phyloP scores from a whole-genome alignment of 2,113 vertebrate species.

The Saguinus midas region DNA sequence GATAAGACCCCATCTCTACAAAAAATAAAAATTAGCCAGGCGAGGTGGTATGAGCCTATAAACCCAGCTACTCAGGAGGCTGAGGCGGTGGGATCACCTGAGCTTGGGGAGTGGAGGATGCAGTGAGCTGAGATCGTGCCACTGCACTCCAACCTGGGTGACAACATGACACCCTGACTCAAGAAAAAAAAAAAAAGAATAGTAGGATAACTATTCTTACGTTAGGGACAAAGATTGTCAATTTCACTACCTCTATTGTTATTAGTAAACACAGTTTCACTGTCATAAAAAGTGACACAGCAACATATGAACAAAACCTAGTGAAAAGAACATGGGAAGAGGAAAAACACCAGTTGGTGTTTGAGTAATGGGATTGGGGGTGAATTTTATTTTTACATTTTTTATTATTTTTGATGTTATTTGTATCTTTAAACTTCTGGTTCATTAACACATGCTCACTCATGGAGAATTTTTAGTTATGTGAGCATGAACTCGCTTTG shows the following conservation, averaged over 20 bases:
- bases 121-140: too few relatives aligned
- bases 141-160: too few relatives aligned
- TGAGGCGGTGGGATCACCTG: too few relatives aligned
- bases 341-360: not conserved
- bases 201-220: not conserved
- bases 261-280: not conserved
- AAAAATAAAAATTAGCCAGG: too few relatives aligned
- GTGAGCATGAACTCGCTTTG: not conserved
- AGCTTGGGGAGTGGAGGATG: too few relatives aligned
- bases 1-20: too few relatives aligned
- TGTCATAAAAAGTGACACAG: not conserved
- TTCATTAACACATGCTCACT: not conserved
- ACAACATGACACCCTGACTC: too few relatives aligned
- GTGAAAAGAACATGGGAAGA: not conserved
- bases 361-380: not conserved
- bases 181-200: not conserved
- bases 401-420: not conserved
- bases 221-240: not conserved
- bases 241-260: not conserved
- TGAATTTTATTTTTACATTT: not conserved
- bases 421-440: not conserved
- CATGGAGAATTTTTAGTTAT: not conserved
- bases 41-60: too few relatives aligned
- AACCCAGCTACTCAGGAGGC: too few relatives aligned
- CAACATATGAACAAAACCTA: not conserved